Evolutionary conservation across 2,888 invertebrate species (phyloP), one percentile per base, ranked within the genome.

Genomic region (Drosophila gaucha): DNA sequence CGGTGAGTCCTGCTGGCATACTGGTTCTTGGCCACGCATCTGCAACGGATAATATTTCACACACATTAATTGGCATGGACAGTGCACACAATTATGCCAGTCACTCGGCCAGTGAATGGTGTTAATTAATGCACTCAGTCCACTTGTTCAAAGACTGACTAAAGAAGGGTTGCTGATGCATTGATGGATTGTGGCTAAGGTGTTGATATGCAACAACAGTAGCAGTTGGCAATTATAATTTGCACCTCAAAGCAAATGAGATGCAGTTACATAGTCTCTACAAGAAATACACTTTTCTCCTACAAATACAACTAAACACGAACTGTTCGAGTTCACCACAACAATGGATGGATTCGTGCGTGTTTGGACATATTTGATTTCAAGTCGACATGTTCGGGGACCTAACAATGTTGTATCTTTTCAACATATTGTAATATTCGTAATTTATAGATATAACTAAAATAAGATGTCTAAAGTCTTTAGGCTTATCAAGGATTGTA

Each of bases 1-100:
- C 90, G 90, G 73, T 91, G 89, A 3, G 52, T 65, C 73, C 91
- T 91, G 62, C 90, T 90, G 60, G 92, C 89, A 88, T 92, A 91
- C 69, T 85, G 85, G 88, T 93, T 93, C 84, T 91, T 91, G 67
- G 93, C 93, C 80, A 90, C 85, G 90, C 93, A 93, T 90, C 93
- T 93, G 80, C 30, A 91, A 91, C 14, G 67, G 56, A 41, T 56
- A 77, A 67, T 65, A 56, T 57, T 76, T 74, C 58, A 56, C 43
- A 67, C 47, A 64, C 60, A 60, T 58, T 67, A 71, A 64, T 57
- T 64, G 62, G 50, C 49, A 59, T 68, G 52, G 57, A 59, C 62
- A 65, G 55, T 60, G 59, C 67, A 51, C 58, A 65, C 80, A 88
- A 86, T 88, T 86, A 87, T 51, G 67, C 60, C 67, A 68, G 67